Conservation (phyloP, 2,113 vertebrate genomes). For the Boulengerochromis microlepis region DNA sequence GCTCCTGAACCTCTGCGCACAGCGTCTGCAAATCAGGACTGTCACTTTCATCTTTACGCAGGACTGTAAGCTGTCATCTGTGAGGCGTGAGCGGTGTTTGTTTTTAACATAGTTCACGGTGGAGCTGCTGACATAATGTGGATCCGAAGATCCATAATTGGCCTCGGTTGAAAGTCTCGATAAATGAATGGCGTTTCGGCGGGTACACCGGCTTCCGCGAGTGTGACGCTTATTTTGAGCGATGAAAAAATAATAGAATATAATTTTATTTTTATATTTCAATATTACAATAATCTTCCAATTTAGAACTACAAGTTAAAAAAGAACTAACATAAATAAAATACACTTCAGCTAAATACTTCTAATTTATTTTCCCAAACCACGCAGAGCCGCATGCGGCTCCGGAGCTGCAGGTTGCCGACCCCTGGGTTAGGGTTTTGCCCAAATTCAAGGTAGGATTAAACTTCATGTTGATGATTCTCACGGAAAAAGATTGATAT, state of each 20-base stretch:
- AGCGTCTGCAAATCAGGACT: no score
- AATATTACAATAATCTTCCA: not conserved
- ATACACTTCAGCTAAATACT: not conserved
- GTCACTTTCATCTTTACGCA: no score
- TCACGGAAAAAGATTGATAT: not conserved
- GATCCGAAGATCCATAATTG: no score
- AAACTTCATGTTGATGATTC: not conserved
- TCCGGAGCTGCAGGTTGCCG: not conserved
- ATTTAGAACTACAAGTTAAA: not conserved
- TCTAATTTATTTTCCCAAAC: not conserved
- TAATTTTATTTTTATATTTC: not conserved
- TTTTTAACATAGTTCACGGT: no score
- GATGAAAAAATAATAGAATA: not conserved
- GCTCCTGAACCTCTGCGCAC: no score
- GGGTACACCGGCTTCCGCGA: not conserved
- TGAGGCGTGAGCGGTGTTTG: no score
- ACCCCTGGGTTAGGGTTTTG: not conserved
- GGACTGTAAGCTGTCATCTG: no score
- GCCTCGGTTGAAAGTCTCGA: not conserved
- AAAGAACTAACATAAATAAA: not conserved
- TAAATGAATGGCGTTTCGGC: accelerated
- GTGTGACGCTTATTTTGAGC: not conserved
- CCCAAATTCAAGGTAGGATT: not conserved
- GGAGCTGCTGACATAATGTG: no score
- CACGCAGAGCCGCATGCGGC: not conserved